Evolutionary conservation across 2,113 vertebrate species (phyloP), one percentile per base, ranked within the genome.

Genomic region (Elachura formosa): DNA sequence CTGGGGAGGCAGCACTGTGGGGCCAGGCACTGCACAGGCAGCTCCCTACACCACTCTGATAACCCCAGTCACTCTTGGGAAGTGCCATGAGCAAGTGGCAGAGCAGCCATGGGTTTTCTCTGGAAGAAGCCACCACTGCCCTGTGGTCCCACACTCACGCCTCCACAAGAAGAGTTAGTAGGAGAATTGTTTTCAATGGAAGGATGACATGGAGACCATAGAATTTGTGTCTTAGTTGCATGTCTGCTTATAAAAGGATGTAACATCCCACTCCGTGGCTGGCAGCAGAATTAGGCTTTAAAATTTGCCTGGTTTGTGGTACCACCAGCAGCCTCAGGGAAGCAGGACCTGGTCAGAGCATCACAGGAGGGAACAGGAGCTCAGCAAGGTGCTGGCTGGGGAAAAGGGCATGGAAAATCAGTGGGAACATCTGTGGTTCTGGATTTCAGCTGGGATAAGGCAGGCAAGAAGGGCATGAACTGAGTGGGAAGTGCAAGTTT

Each of bases 271-370:
- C 45, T 67, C 40, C 3, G 1, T 54, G 38, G 78, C 91, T 58
- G 71, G 29, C 79, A 56, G 89, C 55, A 76, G 73, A 68, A 80
- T 26, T 49, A 10, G 56, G 38, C 71, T 79, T 51, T 31, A 25
- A 52, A 46, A 23, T 40, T 40, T 62, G 61, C 52, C 69, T 40
- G 28, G 41, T 48, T 59, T 4, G 0, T 0, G 1, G 72, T 26
- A 25, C 54, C 9, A 34, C 40, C 67, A 49, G 91, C 75, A 82
- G 75, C 52, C 45, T 62, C 31, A 9, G 51, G 46, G 86, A 48
- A 84, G 43, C 3, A 6, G 45, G 10, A 19, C 45, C 61, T 29
- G 25, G 34, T 25, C 1, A 3, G 43, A 23, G 28, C 61, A 12
- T 54, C 25, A 61, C 20, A 28, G 66, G 48, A 87, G 23, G 15